Evolutionary conservation across 1,140 invertebrate species (phyloP).

Genomic region (Drosophila kurseongensis): DNA sequence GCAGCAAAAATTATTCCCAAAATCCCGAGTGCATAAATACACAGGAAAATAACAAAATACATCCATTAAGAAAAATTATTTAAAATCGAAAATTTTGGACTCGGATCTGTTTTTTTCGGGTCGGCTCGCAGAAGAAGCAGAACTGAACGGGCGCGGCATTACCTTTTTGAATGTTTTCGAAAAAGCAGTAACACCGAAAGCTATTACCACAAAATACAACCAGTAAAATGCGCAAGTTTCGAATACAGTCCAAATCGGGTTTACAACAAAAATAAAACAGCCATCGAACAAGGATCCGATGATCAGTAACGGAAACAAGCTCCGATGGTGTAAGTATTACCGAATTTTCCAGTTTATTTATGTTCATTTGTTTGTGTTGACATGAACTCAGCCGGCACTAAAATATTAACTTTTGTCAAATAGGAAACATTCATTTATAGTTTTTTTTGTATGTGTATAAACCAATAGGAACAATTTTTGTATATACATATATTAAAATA

Average conservation of each 20-base stretch:
- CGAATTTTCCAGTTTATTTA: no score
- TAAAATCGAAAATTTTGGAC: conserved; percentile 45
- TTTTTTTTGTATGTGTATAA: no score
- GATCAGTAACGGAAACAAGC: conserved; percentile 27
- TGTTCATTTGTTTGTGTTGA: no score
- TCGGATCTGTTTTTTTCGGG: conserved; percentile 34
- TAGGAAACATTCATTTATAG: no score
- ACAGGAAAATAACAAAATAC: conserved; percentile 17
- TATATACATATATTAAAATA: no score
- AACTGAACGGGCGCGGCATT: conserved; percentile 47
- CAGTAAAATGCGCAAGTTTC: conserved; percentile 58
- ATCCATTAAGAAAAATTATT: conserved; percentile 9
- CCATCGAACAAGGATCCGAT: conserved; percentile 31
- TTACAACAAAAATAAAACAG: conserved; percentile 35
- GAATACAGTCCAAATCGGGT: conserved; percentile 69
- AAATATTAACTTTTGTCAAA: no score
- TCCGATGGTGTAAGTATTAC: conserved; percentile 68
- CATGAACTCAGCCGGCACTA: no score
- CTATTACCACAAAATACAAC: conserved; percentile 2
- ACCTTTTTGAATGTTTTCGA: conserved; percentile 55
- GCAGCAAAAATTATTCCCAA: conserved; percentile 23
- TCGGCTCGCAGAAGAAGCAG: conserved; percentile 27
- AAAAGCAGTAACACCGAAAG: conserved; percentile 10
- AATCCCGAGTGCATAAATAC: conserved; percentile 7
- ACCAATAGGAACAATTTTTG: no score